These are phyloP conservation scores for Protomyctophum bolini DNA, from an alignment of 2,113 vertebrate genomes.

Conservation along the genomic window DNA sequence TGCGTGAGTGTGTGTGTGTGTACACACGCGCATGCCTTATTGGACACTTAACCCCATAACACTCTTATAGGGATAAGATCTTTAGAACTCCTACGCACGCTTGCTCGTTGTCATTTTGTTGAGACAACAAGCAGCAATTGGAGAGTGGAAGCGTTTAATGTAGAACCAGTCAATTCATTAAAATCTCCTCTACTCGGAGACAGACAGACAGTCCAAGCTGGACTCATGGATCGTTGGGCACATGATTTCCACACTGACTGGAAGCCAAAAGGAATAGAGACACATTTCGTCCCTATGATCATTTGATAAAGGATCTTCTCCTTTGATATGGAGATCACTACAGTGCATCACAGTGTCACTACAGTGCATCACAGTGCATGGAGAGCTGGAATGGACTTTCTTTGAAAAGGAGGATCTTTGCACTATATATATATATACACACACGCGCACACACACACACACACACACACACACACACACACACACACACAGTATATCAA, in stretches of 20 bases:
- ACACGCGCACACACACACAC: too few relatives aligned
- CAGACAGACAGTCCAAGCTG: conserved; percentile 62
- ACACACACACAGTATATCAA: conserved; percentile 61
- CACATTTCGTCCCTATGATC: conserved; percentile 69
- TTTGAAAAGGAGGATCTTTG: conserved; percentile 64
- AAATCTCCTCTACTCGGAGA: conserved; percentile 58
- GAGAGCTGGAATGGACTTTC: conserved; percentile 58
- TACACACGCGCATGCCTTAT: conserved; percentile 28
- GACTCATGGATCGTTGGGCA: conserved; percentile 53
- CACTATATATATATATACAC: neutral
- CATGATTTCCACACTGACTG: conserved; percentile 53
- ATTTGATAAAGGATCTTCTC: conserved; percentile 69
- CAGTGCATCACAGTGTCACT: conserved; percentile 59
- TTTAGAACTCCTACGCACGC: conserved; percentile 56
- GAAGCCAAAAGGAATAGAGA: conserved; percentile 59
- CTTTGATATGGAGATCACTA: conserved; percentile 72
- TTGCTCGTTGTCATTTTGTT: conserved; percentile 61
- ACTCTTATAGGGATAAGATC: conserved; percentile 68
- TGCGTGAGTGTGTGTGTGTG: neutral
- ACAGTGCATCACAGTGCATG: conserved; percentile 59
- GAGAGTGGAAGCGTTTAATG: conserved; percentile 47
- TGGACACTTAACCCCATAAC: conserved; percentile 70
- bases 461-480: too few relatives aligned
- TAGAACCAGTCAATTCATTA: conserved; percentile 60
- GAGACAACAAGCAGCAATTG: conserved; percentile 72